phyloP scores from a whole-genome alignment of 2,797 vertebrate genomes.

The Chromis chromis region DNA sequence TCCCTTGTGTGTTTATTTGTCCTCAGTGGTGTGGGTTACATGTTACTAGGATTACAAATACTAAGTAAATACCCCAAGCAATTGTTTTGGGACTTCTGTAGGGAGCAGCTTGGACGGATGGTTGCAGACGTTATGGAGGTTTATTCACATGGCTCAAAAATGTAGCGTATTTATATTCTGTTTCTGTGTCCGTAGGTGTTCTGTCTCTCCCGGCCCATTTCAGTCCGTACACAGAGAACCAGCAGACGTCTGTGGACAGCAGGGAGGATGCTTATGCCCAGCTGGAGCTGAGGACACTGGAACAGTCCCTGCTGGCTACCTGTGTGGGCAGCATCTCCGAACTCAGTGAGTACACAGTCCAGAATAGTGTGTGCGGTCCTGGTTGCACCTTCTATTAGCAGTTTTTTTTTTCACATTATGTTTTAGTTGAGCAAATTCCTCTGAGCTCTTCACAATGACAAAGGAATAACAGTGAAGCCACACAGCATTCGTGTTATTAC shows the following conservation, averaged over 20 bases:
- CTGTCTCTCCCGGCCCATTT: conserved; percentile 96
- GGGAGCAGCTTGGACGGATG: background rate
- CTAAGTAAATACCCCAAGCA: conserved; percentile 38
- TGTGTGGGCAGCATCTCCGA: conserved; percentile 99
- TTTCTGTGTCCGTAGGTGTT: conserved; percentile 85
- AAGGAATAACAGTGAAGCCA: background rate
- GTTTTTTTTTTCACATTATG: background rate
- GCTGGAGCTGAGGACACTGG: conserved; percentile 95
- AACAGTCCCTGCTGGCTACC: conserved; percentile 96
- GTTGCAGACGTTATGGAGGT: background rate
- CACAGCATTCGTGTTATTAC: conserved; percentile 2
- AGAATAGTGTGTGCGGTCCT: conserved; percentile 4
- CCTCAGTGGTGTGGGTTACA: conserved; percentile 45
- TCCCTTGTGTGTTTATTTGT: conserved; percentile 60
- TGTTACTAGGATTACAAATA: conserved; percentile 49
- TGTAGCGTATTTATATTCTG: conserved; percentile 19
- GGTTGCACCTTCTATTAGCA: background rate
- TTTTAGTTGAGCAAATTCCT: conserved; percentile 7
- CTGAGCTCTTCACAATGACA: background rate
- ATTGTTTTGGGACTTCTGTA: conserved; percentile 28
- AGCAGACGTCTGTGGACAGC: conserved; percentile 86
- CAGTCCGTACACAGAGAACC: conserved; percentile 94
- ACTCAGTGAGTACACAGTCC: conserved; percentile 89
- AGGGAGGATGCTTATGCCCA: conserved; percentile 94
- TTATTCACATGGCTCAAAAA: conserved; percentile 1